Evolutionary conservation across 2,113 vertebrate genomes (phyloP), one percentile per base, ranked within the genome.

Genomic region (Myotis davidii): DNA sequence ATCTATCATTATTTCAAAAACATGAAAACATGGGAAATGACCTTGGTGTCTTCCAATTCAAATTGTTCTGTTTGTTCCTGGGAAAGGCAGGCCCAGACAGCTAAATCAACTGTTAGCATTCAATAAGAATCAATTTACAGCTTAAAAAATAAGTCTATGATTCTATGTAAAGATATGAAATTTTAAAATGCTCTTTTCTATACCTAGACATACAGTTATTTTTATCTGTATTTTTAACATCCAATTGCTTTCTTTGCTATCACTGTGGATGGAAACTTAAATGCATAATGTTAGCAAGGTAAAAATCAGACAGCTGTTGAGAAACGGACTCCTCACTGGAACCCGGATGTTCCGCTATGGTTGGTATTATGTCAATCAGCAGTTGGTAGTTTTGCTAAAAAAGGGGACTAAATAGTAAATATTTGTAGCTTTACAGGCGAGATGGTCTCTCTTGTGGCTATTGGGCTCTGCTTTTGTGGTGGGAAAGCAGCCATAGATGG

Each of bases 121-220:
- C 5, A 76, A 27, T 7, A 72, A 34, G 65, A 86, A 52, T 32
- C 5, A 42, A 6, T 29, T 54, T 59, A 16, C 2, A 70, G 21
- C 21, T 69, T 64, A 23, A 59, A 23, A 59, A 78, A 95, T 5
- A 64, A 91, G 32, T 37, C 39, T 29, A 50, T 74, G 18, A 52
- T 5, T 91, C 37, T 37, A 8, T 59, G 20, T 17, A 70, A 91
- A 86, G 25, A 21, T 67, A 39, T 4, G 0, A 76, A 34, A 20
- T 88, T 95, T 88, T 81, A 16, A 94, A 67, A 64, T 89, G 32
- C 9, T 45, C n/a, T 61, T 69, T 85, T 82, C 52, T 82, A 17
- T 0, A 84, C 6, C 23, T 61, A n/a, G 0, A 84, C 2, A 37
- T 27, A 39, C 18, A n/a, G 25, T 83, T 27, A 45, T 54, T 96